Evolutionary conservation across 2,797 vertebrate species (phyloP), one percentile per base, ranked within the genome.

Genomic region (Microctenopoma lineatum): DNA sequence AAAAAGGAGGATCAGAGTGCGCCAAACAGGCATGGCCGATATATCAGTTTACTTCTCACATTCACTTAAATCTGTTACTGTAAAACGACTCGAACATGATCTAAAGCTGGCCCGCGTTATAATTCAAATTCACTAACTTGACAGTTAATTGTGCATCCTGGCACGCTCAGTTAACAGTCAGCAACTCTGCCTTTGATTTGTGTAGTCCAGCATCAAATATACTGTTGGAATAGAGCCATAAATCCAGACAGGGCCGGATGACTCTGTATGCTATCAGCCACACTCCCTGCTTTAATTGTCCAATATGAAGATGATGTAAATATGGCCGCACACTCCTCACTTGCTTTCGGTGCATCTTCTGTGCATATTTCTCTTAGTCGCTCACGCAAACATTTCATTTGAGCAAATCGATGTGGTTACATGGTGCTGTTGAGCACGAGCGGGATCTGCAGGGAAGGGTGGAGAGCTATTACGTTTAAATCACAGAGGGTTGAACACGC

Each of bases 121-220:
- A 16, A 32, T 9, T 52, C 13, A 32, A 32, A 7, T 15, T 27
- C 2, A 9, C 16, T 18, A 18, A 46, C 5, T 3, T 45, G n/a
- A 10, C n/a, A 46, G 8, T 94, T 91, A 93, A 92, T 89, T 73
- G 89, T 82, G 87, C 86, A 78, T 85, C 81, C 81, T 88, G 88
- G 81, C 86, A 80, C 65, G 53, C 74, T 76, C 77, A 72, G 82
- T 84, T 88, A 89, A 81, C 87, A 90, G 90, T 94, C 92, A 94
- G 93, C 93, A 93, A 91, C 84, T 92, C 87, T 91, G 69, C 38
- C 51, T 25, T 79, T 92, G 92, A 94, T 93, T 93, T 94, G 92
- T 92, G 84, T 70, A 67, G 78, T 83, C 80, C 85, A 69, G 81
- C 69, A 57, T 82, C 74, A 82, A 82, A 91, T 83, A 75, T 87